Base-by-base conservation (phyloP, 1,140 invertebrate species). In the Antheraea pernyi region DNA sequence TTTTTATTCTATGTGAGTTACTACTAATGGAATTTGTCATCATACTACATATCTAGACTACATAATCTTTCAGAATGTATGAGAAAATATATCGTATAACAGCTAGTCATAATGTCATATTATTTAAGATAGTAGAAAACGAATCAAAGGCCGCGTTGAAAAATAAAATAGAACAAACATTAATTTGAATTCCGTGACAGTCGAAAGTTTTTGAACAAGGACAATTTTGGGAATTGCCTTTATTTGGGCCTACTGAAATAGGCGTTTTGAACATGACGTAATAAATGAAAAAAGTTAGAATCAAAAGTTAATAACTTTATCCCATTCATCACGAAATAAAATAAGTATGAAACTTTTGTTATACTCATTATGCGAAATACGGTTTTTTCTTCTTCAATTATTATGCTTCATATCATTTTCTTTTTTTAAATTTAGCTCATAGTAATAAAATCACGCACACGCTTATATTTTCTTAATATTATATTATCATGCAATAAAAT, bases 221-320 rank as follows among this genome's bases (percentile, higher is more conserved):
- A 89, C 86, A 87, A 91, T 91, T 88, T 90, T 84, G 80, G 82
- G 87, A 86, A 89, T 91, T 86, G 83, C 88, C 84, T 89, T 89
- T 84, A 86, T 90, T 89, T 86, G 80, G 80, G 72, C 81, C 78
- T 78, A 83, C 82, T 83, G 81, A 84, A 89, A 85, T 84, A 84
- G 81, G 81, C 83, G 86, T 91, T 89, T 91, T 87, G 83, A 91
- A 85, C 77, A 89, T 86, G 84, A 91, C 82, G 87, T 89, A 84
- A 91, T 89, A 91, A 91, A 91, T 91, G 88, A 90, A 91, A 91
- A 91, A 91, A 91, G 89, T 91, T 91, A 78, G 79, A 88, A 91
- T 91, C 85, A 84, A 88, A 90, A 91, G 86, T 91, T 91, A 89
- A 84, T 88, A 91, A 91, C 85, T 91, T 91, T 82, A 86, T 88